Conservation (phyloP, 2,888 invertebrate genomes). For the Meganola albula region DNA sequence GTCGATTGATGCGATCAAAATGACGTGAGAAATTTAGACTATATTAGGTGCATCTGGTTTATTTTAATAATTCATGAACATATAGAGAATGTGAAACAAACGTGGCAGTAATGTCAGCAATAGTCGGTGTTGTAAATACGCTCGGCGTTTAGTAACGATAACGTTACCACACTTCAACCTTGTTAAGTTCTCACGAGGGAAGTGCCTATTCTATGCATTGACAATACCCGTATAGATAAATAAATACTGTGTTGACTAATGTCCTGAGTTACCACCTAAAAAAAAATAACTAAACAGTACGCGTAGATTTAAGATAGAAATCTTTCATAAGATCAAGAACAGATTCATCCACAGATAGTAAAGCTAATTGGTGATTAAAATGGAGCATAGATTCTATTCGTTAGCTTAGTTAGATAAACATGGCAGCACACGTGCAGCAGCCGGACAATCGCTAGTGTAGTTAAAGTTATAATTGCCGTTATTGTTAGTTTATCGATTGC, state of each 20-base stretch:
- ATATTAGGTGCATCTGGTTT: constrained; percentile 6
- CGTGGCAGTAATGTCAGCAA: constrained; percentile 67
- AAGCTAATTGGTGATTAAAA: constrained; percentile 10
- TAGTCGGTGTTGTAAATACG: constrained; percentile 71
- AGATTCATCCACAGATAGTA: constrained; percentile 28
- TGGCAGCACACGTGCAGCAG: too few species aligned
- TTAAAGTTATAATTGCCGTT: constrained; percentile 42
- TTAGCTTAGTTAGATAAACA: too few species aligned
- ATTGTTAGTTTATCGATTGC: constrained; percentile 61
- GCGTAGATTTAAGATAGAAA: constrained; percentile 35
- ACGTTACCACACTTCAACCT: constrained; percentile 75
- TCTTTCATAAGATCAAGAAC: constrained; percentile 13
- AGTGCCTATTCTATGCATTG: constrained; percentile 76
- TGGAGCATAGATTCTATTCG: too few species aligned
- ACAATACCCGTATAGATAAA: constrained; percentile 73
- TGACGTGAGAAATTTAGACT: constrained; percentile 26
- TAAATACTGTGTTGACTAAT: constrained; percentile 69
- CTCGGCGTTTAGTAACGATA: constrained; percentile 75
- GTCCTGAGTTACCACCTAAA: constrained; percentile 65
- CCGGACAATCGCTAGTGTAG: too few species aligned
- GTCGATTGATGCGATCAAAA: constrained; percentile 51
- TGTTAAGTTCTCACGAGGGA: constrained; percentile 77
- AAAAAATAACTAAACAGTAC: constrained; percentile 17
- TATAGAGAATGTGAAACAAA: constrained; percentile 43
- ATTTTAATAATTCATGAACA: constrained; percentile 23